Base-by-base conservation (phyloP, 2,888 invertebrate species). In the Chymomyza procnemis region DNA sequence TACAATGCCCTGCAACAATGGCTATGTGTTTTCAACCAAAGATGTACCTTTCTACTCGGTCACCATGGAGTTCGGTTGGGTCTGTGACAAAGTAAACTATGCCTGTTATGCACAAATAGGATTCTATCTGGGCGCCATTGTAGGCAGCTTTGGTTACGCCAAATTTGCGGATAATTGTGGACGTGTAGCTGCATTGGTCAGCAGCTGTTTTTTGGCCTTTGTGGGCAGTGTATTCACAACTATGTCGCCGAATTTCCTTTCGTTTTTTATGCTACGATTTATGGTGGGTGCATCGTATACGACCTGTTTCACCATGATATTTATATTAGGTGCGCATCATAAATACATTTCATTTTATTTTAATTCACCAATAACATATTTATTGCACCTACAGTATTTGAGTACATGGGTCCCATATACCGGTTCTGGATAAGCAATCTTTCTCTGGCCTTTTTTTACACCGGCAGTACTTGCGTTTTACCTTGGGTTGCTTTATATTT, bases 261-360 rank as follows among this genome's bases (percentile, higher is more conserved):
- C 93, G 0, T 97, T 97, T 88, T 93, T 95, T 0, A 78, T 94
- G 0, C 95, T 95, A 86, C 91, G 97, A 41, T 96, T 97, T 90
- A 91, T 97, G 30, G 95, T 96, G 0, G 97, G 97, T 1, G 92
- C 97, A 88, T 96, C 96, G 1, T 97, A 95, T 86, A 96, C 96
- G 90, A 97, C 96, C 90, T 96, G 96, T 87, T 96, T 96, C 90
- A 96, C 96, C 12, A 96, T 96, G 96, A 96, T 97, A 94, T 97
- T 96, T 81, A 96, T 97, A 86, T 91, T 97, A 78, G 96, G 96
- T 97, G 91, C 93, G 93, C 63, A 46, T 9, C 1, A 4, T 2
- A 18, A 1, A n/a, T 30, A n/a, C 55, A 19, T 19, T 48, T 1
- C 21, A n/a, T 2, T 58, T 58, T 41, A 58, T 41, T 41, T 1